Evolutionary conservation across 2,888 invertebrate genomes (phyloP).

Genomic region (Ariolimax columbianus): DNA sequence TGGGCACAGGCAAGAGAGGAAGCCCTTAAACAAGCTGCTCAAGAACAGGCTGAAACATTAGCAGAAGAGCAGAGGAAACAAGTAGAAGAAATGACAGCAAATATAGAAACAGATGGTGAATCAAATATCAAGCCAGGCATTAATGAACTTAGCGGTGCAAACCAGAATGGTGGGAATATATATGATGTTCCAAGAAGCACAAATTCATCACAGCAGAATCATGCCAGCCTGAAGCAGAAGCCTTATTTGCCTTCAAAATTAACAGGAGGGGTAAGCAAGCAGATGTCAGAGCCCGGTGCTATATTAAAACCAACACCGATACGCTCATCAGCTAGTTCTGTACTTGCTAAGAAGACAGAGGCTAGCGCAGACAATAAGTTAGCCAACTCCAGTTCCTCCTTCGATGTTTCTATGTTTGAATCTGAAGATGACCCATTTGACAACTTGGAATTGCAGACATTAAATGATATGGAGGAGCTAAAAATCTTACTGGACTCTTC

Average conservation of each 20-base stretch:
- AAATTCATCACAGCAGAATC: constrained; percentile 21
- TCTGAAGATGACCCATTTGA: constrained; percentile 73
- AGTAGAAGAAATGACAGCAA: neutral
- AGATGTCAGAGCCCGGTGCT: constrained; percentile 39
- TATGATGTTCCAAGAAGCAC: constrained; percentile 48
- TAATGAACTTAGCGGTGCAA: neutral
- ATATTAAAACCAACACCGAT: constrained; percentile 66
- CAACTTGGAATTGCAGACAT: constrained; percentile 68
- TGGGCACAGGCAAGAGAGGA: constrained; percentile 67
- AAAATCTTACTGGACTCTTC: constrained; percentile 63
- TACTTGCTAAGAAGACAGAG: neutral
- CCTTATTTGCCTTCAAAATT: constrained; percentile 57
- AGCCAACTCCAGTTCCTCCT: neutral
- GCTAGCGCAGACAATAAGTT: constrained; percentile 5
- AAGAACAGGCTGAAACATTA: constrained; percentile 27
- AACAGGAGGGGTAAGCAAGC: constrained; percentile 56
- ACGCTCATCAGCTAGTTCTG: constrained; percentile 28
- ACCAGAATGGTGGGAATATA: constrained; percentile 31
- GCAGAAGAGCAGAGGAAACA: constrained; percentile 31
- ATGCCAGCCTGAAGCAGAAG: constrained; percentile 37
- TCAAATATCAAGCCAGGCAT: neutral
- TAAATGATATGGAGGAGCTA: constrained; percentile 72
- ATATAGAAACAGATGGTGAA: neutral
- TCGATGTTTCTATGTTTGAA: constrained; percentile 71
- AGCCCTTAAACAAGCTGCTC: constrained; percentile 34